These are phyloP conservation scores for Andrena flavipes DNA, from an alignment of 2,888 invertebrate genomes.

Conservation along the genomic window DNA sequence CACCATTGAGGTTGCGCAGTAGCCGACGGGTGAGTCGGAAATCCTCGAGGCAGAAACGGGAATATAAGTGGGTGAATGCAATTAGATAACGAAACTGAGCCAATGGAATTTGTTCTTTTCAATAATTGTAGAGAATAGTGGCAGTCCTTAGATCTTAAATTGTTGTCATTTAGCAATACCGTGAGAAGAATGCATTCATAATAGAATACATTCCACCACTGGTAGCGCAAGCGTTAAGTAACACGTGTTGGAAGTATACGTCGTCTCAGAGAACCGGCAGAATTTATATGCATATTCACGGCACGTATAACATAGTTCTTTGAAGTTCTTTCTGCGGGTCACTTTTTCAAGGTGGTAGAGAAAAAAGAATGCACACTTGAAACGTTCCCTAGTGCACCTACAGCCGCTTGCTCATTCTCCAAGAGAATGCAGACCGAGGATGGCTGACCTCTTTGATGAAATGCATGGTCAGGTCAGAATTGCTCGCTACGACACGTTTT, in stretches of 20 bases:
- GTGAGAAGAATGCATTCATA: no score
- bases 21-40: neutral
- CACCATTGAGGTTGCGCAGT: slow-evolving; percentile 23
- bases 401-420: slow-evolving; percentile 10
- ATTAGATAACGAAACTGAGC: slow-evolving; percentile 19
- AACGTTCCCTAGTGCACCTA: slow-evolving; percentile 4
- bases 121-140: no score
- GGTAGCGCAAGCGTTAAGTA: neutral
- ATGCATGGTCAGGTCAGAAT: neutral
- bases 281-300: slow-evolving; percentile 9
- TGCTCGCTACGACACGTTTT: neutral
- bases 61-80: slow-evolving; percentile 4
- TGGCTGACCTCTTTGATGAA: slow-evolving; percentile 17
- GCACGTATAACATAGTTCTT: neutral
- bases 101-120: no score
- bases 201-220: neutral
- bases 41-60: slow-evolving; percentile 26
- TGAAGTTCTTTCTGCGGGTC: neutral
- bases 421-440: slow-evolving; percentile 7
- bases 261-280: neutral
- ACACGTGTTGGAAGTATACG: neutral
- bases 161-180: no score
- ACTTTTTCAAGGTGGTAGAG: neutral
- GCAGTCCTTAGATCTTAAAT: no score
- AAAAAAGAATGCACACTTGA: slow-evolving; percentile 3